phyloP scores from a whole-genome alignment of 1,140 invertebrate genomes.

The Meteorus sp. region DNA sequence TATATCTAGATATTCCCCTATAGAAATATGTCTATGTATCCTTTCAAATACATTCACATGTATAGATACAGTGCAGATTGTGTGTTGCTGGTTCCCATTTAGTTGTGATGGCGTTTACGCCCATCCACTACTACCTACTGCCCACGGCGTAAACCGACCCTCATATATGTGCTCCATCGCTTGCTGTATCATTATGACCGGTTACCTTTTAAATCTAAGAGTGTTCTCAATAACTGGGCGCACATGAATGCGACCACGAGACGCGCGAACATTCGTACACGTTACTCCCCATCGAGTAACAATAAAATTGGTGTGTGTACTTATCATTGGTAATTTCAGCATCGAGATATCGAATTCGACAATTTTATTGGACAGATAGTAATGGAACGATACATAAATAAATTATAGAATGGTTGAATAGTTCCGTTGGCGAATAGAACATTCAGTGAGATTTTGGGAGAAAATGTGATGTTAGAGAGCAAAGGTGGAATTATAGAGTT shows the following conservation, averaged over 20 bases:
- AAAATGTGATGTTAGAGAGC: too few relatives aligned
- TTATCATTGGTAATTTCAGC: too few relatives aligned
- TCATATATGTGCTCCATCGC: slow-evolving; percentile 25
- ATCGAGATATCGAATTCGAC: too few relatives aligned
- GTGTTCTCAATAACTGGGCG: slow-evolving; percentile 24
- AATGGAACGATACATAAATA: too few relatives aligned
- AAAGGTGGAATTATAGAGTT: too few relatives aligned
- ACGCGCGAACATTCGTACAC: slow-evolving; percentile 14
- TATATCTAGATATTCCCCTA: not conserved
- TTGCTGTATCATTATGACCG: slow-evolving; percentile 21
- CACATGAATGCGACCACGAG: slow-evolving; percentile 22
- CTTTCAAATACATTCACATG: too few relatives aligned
- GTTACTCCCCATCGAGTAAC: too few relatives aligned
- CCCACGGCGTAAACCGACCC: slow-evolving; percentile 9
- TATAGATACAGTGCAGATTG: not conserved
- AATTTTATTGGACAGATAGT: too few relatives aligned
- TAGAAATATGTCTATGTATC: not conserved
- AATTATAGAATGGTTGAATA: too few relatives aligned
- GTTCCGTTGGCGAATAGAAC: too few relatives aligned
- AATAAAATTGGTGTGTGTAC: too few relatives aligned
- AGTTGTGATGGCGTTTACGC: slow-evolving; percentile 1
- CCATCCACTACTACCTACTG: not conserved
- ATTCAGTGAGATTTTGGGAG: too few relatives aligned
- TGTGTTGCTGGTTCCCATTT: slow-evolving; percentile 2
- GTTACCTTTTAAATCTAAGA: slow-evolving; percentile 21